Percentiles rank a stretch among this genome's conserved stretches.
phyloP scores from a whole-genome alignment of 2,797 vertebrate genomes.

The Sus cebifrons region DNA sequence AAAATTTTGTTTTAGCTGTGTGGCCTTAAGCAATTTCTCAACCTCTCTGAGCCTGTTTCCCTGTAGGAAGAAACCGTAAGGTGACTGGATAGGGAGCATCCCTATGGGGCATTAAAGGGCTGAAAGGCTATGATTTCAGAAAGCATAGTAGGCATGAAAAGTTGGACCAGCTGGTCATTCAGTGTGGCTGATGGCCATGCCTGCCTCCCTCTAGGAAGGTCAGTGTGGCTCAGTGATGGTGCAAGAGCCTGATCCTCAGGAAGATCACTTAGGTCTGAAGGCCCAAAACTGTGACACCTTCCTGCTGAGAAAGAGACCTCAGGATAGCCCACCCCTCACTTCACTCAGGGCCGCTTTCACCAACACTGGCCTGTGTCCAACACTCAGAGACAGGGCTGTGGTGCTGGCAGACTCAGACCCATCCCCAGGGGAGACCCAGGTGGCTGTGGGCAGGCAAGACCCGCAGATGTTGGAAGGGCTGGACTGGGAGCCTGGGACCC shows the following conservation, averaged over 20 bases:
- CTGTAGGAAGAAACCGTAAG: neutral
- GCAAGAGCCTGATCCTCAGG: neutral
- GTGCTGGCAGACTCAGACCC: neutral
- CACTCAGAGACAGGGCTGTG: neutral
- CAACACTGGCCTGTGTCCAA: neutral
- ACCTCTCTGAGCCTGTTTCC: conserved; percentile 22
- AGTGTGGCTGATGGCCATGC: neutral
- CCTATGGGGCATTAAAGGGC: neutral
- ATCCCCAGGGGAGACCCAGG: neutral
- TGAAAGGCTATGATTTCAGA: neutral
- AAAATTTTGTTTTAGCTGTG: neutral
- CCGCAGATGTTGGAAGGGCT: neutral
- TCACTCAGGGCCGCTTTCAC: neutral
- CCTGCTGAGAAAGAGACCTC: neutral
- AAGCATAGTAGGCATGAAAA: neutral
- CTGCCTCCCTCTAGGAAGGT: neutral
- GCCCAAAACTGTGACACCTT: neutral
- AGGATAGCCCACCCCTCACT: neutral
- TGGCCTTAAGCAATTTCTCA: conserved; percentile 22
- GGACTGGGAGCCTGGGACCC: neutral
- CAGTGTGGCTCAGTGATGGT: neutral
- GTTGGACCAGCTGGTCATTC: accelerated
- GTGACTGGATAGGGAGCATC: neutral
- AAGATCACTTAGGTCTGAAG: neutral
- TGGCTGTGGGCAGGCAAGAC: neutral